phyloP scores from a whole-genome alignment of 2,888 invertebrate genomes.

The Anoplius nigerrimus region DNA sequence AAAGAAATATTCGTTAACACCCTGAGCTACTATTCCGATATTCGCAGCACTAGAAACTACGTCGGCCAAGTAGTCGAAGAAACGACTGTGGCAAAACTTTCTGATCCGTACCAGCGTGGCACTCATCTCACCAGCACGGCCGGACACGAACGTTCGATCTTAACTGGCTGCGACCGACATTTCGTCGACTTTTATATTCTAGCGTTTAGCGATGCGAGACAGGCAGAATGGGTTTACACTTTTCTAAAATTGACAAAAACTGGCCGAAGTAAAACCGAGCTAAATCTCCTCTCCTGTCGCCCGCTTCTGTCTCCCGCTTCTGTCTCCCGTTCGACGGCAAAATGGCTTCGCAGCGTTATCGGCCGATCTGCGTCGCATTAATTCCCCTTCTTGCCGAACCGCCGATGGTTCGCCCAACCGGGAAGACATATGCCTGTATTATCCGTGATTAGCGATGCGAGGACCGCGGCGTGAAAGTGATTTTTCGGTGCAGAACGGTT shows the following conservation, averaged over 20 bases:
- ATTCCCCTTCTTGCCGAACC: constrained; percentile 5
- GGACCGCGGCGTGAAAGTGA: too few species aligned
- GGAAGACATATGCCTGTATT: too few species aligned
- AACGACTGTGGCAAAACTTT: too few species aligned
- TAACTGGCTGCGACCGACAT: constrained; percentile 64
- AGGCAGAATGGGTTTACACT: constrained; percentile 65
- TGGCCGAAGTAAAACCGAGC: constrained; percentile 62
- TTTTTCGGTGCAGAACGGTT: too few species aligned
- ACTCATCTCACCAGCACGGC: constrained; percentile 57
- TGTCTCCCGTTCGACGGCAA: neutral
- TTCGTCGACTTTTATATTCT: constrained; percentile 71
- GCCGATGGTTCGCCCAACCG: neutral
- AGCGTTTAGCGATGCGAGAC: constrained; percentile 69
- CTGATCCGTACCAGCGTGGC: constrained; percentile 67
- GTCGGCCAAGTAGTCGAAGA: too few species aligned
- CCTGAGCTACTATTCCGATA: too few species aligned
- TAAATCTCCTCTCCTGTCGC: constrained; percentile 62
- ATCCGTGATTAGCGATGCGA: too few species aligned
- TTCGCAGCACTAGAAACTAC: too few species aligned
- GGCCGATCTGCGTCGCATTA: neutral
- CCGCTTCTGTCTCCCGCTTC: constrained; percentile 35
- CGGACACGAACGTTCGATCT: constrained; percentile 61
- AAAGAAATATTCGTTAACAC: too few species aligned
- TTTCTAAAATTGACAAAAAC: constrained; percentile 72
- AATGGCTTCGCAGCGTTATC: neutral